These are phyloP conservation scores for Zaprionus davidi DNA, from an alignment of 1,140 invertebrate genomes.

Conservation along the genomic window DNA sequence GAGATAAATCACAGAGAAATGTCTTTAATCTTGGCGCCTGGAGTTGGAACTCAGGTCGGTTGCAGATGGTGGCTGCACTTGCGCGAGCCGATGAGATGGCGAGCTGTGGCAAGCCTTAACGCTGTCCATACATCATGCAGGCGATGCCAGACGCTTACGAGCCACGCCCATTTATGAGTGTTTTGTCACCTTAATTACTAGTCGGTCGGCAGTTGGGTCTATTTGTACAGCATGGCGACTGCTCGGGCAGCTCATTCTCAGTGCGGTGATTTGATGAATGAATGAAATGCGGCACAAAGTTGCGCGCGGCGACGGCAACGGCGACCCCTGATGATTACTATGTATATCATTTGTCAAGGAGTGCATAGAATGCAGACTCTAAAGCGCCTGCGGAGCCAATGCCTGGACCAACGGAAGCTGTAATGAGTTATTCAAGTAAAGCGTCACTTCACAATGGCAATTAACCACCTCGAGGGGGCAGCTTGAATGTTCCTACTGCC, in stretches of 20 bases:
- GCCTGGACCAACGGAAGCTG: slow-evolving; percentile 69
- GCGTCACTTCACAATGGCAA: slow-evolving; percentile 63
- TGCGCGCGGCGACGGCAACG: not conserved
- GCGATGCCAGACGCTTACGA: slow-evolving; percentile 48
- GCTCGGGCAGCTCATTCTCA: slow-evolving; percentile 35
- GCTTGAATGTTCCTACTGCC: slow-evolving; percentile 5
- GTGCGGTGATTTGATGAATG: slow-evolving; percentile 56
- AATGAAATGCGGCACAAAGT: slow-evolving; percentile 54
- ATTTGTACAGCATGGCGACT: slow-evolving; percentile 65
- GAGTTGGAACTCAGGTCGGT: slow-evolving; percentile 14
- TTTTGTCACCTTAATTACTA: slow-evolving; percentile 81
- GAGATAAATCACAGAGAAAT: slow-evolving; percentile 78
- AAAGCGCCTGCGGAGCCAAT: slow-evolving; percentile 48
- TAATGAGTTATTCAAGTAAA: slow-evolving; percentile 76
- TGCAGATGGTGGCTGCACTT: slow-evolving; percentile 35
- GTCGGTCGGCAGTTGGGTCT: slow-evolving; percentile 47
- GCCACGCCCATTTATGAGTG: slow-evolving; percentile 67
- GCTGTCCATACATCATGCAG: slow-evolving; percentile 66
- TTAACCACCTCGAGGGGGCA: slow-evolving; percentile 48
- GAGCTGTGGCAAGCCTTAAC: slow-evolving; percentile 46
- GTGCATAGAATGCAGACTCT: slow-evolving; percentile 62
- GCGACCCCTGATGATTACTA: slow-evolving; percentile 46
- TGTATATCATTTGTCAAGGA: slow-evolving; percentile 78
- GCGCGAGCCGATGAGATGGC: slow-evolving; percentile 19
- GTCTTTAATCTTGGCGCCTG: slow-evolving; percentile 78